Evolutionary conservation across 1,140 invertebrate genomes (phyloP).

Genomic region (Aphelenchoides fujianensis): DNA sequence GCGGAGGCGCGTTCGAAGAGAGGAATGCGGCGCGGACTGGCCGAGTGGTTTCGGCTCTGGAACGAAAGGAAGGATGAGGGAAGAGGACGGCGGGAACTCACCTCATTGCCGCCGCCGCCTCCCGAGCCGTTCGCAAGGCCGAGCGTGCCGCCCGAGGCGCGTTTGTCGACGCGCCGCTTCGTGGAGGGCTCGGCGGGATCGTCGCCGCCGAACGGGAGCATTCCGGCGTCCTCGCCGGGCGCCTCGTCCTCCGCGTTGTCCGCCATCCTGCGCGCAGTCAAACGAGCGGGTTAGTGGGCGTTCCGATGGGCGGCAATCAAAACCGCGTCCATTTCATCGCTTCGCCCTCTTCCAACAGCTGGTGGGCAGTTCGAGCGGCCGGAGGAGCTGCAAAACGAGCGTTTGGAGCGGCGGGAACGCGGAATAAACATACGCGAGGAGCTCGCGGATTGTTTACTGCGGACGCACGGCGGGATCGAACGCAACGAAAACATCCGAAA

Average conservation of each 20-base stretch:
- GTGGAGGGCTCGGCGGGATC: conserved; percentile 21
- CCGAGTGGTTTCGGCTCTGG: conserved; percentile 42
- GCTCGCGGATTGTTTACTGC: no score
- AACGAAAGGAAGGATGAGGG: no score
- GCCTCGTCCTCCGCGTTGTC: conserved; percentile 25
- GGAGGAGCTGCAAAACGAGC: no score
- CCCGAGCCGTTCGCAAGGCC: neutral
- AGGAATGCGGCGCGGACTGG: conserved; percentile 53
- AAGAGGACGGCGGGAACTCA: neutral
- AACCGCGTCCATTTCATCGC: neutral
- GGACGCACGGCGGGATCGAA: no score
- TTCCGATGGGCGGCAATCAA: no score
- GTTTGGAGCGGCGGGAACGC: no score
- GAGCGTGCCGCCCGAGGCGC: conserved; percentile 17
- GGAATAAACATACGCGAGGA: no score
- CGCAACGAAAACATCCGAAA: no score
- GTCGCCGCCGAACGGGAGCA: conserved; percentile 27
- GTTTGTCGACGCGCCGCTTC: conserved; percentile 28
- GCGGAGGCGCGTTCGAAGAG: conserved; percentile 58
- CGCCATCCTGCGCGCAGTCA: no score
- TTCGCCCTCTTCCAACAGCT: no score
- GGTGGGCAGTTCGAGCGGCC: no score
- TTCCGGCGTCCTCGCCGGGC: conserved; percentile 35
- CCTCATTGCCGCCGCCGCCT: conserved; percentile 5
- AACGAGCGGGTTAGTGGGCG: neutral